Evolutionary conservation across 2,797 vertebrate genomes (phyloP).

Genomic region (Botia almorhae): DNA sequence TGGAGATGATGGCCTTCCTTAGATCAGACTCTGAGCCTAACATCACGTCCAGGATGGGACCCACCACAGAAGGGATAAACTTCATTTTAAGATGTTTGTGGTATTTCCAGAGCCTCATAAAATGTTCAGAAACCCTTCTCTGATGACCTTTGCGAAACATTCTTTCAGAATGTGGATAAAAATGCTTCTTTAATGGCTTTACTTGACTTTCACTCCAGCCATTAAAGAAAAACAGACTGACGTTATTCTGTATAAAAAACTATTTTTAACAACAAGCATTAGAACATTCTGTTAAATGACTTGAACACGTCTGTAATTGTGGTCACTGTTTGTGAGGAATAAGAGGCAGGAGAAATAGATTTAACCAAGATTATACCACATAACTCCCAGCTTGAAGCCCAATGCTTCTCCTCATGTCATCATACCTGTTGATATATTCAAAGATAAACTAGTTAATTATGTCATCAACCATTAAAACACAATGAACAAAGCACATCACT

Average conservation of each 20-base stretch:
- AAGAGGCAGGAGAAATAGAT: slow-evolving; percentile 18
- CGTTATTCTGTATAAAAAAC: background rate
- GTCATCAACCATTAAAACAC: background rate
- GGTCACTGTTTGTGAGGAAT: slow-evolving; percentile 1
- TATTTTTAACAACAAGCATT: slow-evolving; percentile 48
- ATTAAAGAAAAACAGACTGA: background rate
- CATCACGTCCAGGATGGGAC: slow-evolving; percentile 91
- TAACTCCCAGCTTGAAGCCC: slow-evolving; percentile 92
- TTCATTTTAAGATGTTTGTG: slow-evolving; percentile 94
- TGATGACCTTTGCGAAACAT: background rate
- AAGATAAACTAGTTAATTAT: slow-evolving; percentile 39
- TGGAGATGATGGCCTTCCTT: slow-evolving; percentile 93
- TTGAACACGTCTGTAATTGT: slow-evolving; percentile 52
- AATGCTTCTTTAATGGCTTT: background rate
- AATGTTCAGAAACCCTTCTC: background rate
- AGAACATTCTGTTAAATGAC: slow-evolving; percentile 17
- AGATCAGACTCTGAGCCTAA: slow-evolving; percentile 90
- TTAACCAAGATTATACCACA: slow-evolving; percentile 98
- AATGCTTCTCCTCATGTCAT: slow-evolving; percentile 93
- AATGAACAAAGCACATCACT: slow-evolving; percentile 22
- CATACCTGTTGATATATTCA: slow-evolving; percentile 80
- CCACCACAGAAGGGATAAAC: slow-evolving; percentile 97
- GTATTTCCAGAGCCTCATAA: slow-evolving; percentile 56
- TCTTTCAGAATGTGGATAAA: background rate
- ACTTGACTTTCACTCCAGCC: background rate